Evolutionary conservation across 2,797 vertebrate species (phyloP).

Genomic region (Steatocranus sp.): DNA sequence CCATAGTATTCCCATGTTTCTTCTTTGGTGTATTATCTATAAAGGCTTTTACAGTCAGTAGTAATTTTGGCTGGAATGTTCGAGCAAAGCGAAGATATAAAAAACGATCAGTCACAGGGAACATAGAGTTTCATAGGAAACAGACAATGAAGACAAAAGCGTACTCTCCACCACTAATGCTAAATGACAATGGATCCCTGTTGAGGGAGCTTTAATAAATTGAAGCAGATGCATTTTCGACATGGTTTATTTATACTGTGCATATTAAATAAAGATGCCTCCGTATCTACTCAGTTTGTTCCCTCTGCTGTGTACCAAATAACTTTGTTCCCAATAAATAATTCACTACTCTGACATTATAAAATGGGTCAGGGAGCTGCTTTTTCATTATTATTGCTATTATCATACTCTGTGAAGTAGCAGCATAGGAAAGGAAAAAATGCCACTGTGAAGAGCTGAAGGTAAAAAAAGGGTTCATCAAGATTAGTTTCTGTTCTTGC

Average conservation of each 20-base stretch:
- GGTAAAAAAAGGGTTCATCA: conserved; percentile 22
- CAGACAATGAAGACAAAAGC: conserved; percentile 60
- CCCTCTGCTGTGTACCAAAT: conserved; percentile 78
- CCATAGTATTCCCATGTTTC: conserved; percentile 49
- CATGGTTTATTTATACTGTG: conserved; percentile 76
- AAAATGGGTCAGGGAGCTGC: conserved; percentile 74
- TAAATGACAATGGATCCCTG: conserved; percentile 66
- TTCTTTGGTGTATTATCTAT: conserved; percentile 53
- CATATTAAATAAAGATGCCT: conserved; percentile 76
- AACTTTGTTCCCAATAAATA: conserved; percentile 78
- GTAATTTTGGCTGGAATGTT: conserved; percentile 50
- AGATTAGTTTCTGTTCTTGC: conserved; percentile 29
- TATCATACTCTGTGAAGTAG: conserved; percentile 57
- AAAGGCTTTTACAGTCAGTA: conserved; percentile 47
- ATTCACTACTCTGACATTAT: conserved; percentile 75
- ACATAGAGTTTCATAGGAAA: conserved; percentile 47
- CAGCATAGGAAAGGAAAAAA: conserved; percentile 36
- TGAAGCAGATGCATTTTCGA: conserved; percentile 71
- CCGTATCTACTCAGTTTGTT: conserved; percentile 68
- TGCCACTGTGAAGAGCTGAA: conserved; percentile 9
- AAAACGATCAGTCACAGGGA: conserved; percentile 51
- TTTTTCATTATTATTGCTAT: conserved; percentile 72
- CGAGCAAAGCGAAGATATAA: conserved; percentile 53
- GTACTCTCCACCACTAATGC: conserved; percentile 47
- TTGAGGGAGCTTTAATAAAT: conserved; percentile 71